Percentiles rank a stretch among this genome's conserved stretches.
phyloP scores from a whole-genome alignment of 2,888 invertebrate genomes.

The Campoplex capitator region DNA sequence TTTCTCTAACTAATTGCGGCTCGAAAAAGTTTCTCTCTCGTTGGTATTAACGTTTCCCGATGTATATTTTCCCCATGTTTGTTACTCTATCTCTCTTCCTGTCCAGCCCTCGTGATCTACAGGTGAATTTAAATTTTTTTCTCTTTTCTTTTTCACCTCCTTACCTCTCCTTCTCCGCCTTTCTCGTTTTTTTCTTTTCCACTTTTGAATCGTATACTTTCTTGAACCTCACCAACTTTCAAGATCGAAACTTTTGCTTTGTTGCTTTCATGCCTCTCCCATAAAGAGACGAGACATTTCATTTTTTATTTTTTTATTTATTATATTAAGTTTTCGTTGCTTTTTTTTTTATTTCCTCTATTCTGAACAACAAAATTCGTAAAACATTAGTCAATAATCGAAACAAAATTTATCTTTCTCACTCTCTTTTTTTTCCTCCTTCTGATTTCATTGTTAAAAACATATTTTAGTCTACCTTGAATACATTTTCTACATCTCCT shows the following conservation, averaged over 20 bases:
- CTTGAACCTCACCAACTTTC: background rate
- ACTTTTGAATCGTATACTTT: background rate
- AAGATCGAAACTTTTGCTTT: conserved; percentile 29
- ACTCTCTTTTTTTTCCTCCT: background rate
- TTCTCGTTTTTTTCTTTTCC: background rate
- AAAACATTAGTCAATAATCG: background rate
- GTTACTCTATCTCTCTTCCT: conserved; percentile 14
- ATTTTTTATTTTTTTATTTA: too few relatives aligned
- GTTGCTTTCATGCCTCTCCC: background rate
- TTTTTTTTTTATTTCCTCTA: background rate
- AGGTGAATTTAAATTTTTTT: conserved; percentile 57
- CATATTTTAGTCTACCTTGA: background rate
- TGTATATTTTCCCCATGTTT: conserved; percentile 53
- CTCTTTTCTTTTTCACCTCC: conserved; percentile 7
- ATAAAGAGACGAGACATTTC: background rate
- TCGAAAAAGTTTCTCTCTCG: conserved; percentile 39
- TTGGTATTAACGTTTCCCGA: conserved; percentile 52
- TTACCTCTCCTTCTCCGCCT: background rate
- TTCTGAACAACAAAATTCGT: background rate
- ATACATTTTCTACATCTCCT: background rate
- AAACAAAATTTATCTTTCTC: background rate
- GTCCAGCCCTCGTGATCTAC: conserved; percentile 46
- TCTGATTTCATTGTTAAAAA: background rate
- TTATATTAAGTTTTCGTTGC: background rate
- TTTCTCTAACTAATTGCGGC: conserved; percentile 56